Evolutionary conservation across 2,888 invertebrate genomes (phyloP), one percentile per base, ranked within the genome.

Genomic region (Drosophila paracracens): DNA sequence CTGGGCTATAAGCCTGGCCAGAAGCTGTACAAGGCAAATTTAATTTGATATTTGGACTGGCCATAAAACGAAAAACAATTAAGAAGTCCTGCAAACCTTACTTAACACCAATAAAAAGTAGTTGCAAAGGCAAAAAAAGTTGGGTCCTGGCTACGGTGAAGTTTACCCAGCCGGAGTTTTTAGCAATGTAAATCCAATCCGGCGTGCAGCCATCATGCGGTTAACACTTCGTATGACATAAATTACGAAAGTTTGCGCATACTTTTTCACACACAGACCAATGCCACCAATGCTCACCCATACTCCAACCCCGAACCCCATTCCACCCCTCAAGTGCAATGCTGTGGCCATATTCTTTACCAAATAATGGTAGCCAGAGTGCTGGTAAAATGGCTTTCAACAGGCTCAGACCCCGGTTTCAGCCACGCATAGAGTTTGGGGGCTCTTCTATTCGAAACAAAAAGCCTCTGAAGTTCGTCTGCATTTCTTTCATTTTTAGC

Each of bases 181-280:
- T 81, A 77, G 86, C 90, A 86, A 90, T 87, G 90, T 87, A 87
- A 87, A 87, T 87, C 87, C 87, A 87, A 87, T 87, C 87, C 87
- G 87, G 87, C 87, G 87, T 87, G 90, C 88, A 88, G 83, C 89
- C 88, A 91, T 89, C 88, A 90, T 90, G 91, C 88, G 91, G 91
- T 91, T 91, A 88, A 87, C 90, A 88, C 88, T 90, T 89, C 88
- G 85, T 88, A 87, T 91, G 90, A 91, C 91, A 91, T 88, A 88
- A 88, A 90, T 90, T 91, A 83, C 88, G 82, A 90, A 91, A 90
- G 85, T 90, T 91, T 91, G 81, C 88, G 78, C 81, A 88, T 88
- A 87, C 89, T 89, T 90, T 83, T 89, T 78, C 90, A 75, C 89
- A 87, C 86, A 85, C 74, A 81, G 64, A 71, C 70, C 52, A 68